These are phyloP conservation scores for Henricia sp. DNA, from an alignment of 53 echinoderm and acorn worm species.

Conservation along the genomic window DNA sequence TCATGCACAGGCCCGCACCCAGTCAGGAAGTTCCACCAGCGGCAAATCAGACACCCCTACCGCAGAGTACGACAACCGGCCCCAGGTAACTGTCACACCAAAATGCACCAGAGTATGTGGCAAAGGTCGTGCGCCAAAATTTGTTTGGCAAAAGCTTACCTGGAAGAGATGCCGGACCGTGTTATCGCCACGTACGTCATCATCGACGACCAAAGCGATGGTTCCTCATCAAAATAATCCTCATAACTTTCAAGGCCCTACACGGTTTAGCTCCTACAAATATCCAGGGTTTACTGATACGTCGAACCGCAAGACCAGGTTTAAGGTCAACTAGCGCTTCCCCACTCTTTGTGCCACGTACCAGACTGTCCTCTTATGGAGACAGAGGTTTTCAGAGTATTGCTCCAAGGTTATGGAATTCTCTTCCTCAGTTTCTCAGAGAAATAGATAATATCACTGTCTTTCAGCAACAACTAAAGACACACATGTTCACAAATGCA, in stretches of 20 bases:
- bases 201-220: conserved; percentile 69
- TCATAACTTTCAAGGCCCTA: background rate
- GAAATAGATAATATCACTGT: too few relatives aligned
- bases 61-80: conserved; percentile 4
- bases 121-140: conserved; percentile 74
- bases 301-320: background rate
- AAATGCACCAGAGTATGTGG: conserved; percentile 74
- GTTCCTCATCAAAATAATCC: conserved; percentile 1
- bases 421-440: too few relatives aligned
- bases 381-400: too few relatives aligned
- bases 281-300: background rate
- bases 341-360: too few relatives aligned
- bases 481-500: too few relatives aligned
- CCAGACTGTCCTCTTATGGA: too few relatives aligned
- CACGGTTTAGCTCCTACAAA: too few relatives aligned
- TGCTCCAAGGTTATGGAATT: too few relatives aligned
- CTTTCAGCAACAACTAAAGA: too few relatives aligned
- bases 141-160: conserved; percentile 67
- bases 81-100: conserved; percentile 37
- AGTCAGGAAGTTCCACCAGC: conserved; percentile 33
- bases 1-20: conserved; percentile 53
- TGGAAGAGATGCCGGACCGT: conserved; percentile 48
- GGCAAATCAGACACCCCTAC: conserved; percentile 9
- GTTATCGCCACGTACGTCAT: conserved; percentile 55
- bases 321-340: too few relatives aligned